Evolutionary conservation across 2,797 vertebrate genomes (phyloP).

Genomic region (Pseudotriccus pelzelni): DNA sequence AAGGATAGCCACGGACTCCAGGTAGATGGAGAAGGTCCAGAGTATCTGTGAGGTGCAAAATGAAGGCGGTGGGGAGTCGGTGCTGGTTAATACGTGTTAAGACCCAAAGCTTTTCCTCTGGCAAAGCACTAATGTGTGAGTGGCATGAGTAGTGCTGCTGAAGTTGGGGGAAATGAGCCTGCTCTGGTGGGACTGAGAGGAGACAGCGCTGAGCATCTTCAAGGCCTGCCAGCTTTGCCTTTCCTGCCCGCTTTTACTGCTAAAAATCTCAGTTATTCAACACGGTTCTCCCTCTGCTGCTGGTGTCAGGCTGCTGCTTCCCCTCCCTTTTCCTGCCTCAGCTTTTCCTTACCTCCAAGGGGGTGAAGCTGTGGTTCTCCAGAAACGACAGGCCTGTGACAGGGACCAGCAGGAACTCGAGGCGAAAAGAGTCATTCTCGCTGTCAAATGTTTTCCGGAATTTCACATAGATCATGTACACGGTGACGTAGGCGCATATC

Average conservation of each 20-base stretch:
- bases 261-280: not conserved
- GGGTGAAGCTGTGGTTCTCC: constrained; percentile 90
- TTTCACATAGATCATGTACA: constrained; percentile 91
- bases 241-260: not conserved
- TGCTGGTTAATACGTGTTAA: not conserved
- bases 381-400: constrained; percentile 91
- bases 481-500: constrained; percentile 86
- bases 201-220: not conserved
- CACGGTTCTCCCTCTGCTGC: not conserved
- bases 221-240: not conserved
- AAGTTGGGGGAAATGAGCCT: not conserved
- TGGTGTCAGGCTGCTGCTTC: not conserved
- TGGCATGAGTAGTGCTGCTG: not conserved
- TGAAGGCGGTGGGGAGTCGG: not conserved
- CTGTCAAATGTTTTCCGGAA: constrained; percentile 85
- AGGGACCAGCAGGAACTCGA: constrained; percentile 93
- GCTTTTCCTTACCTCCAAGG: constrained; percentile 84
- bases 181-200: not conserved
- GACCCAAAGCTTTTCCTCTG: not conserved
- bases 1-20: constrained; percentile 94
- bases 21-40: constrained; percentile 97
- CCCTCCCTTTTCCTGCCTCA: not conserved
- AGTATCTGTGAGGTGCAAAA: constrained; percentile 80
- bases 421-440: constrained; percentile 90
- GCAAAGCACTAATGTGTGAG: not conserved